Evolutionary conservation across 2,797 vertebrate species (phyloP).

Genomic region (Coracias cyanogaster): DNA sequence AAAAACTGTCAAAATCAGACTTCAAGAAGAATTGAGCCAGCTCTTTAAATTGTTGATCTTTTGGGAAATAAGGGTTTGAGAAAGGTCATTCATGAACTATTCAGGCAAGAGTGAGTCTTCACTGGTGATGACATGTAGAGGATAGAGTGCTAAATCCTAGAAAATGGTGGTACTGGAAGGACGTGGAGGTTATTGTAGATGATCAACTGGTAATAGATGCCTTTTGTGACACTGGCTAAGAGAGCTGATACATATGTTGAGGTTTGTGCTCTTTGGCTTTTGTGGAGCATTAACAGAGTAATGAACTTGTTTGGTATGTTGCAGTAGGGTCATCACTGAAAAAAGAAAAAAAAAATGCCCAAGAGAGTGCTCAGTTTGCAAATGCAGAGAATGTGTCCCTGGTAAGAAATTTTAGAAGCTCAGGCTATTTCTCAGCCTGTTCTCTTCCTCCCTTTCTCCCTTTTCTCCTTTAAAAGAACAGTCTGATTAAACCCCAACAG

Average conservation of each 20-base stretch:
- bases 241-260: not conserved
- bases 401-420: not conserved
- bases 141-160: not conserved
- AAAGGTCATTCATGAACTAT: not conserved
- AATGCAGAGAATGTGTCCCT: not conserved
- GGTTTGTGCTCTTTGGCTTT: not conserved
- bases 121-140: not conserved
- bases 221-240: not conserved
- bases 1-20: not conserved
- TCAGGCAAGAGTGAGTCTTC: not conserved
- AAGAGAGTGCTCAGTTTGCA: not conserved
- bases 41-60: not conserved
- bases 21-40: not conserved
- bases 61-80: not conserved
- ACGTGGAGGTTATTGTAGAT: not conserved
- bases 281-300: not conserved
- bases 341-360: not conserved
- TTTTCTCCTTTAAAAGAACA: not conserved
- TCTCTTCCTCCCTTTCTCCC: not conserved
- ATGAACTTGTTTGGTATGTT: not conserved
- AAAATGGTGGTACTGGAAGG: not conserved
- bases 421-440: not conserved
- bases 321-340: not conserved
- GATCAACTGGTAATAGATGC: not conserved
- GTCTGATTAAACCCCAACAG: not conserved